Evolutionary conservation across 2,888 invertebrate species (phyloP).

Genomic region (Drosophila ustulata): DNA sequence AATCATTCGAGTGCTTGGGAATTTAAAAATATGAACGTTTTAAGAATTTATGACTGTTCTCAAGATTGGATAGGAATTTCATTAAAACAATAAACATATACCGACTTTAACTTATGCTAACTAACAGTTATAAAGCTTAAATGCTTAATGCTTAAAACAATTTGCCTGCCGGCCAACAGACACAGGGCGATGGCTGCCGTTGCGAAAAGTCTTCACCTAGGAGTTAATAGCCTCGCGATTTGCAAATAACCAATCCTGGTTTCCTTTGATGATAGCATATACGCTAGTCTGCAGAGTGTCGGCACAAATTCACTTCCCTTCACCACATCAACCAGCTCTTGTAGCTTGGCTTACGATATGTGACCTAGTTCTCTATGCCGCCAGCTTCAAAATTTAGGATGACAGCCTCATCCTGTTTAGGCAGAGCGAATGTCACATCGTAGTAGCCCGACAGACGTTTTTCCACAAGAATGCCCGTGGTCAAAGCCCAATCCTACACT

Average conservation of each 20-base stretch:
- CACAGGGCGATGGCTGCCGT: no score
- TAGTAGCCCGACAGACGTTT: conserved; percentile 90
- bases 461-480: conserved; percentile 90
- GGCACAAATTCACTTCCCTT: conserved; percentile 58
- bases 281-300: conserved; percentile 57
- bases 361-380: conserved; percentile 98
- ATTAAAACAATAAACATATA: conserved; percentile 20
- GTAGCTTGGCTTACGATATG: conserved; percentile 84
- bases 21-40: conserved; percentile 10
- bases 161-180: conserved; percentile 45
- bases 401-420: conserved; percentile 95
- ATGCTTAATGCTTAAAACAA: conserved; percentile 52
- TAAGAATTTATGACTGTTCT: not conserved
- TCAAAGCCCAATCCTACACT: conserved; percentile 88
- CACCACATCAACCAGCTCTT: conserved; percentile 67
- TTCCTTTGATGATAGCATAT: conserved; percentile 60
- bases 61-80: conserved; percentile 24
- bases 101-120: conserved; percentile 33
- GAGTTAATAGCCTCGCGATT: conserved; percentile 76
- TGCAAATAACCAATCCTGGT: conserved; percentile 73
- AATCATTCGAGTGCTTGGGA: not conserved
- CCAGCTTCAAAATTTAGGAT: conserved; percentile 93
- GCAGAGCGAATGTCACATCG: conserved; percentile 89
- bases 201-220: conserved; percentile 66
- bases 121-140: conserved; percentile 24